Conservation (phyloP, 2,113 vertebrate species). For the Sceloporus undulatus region DNA sequence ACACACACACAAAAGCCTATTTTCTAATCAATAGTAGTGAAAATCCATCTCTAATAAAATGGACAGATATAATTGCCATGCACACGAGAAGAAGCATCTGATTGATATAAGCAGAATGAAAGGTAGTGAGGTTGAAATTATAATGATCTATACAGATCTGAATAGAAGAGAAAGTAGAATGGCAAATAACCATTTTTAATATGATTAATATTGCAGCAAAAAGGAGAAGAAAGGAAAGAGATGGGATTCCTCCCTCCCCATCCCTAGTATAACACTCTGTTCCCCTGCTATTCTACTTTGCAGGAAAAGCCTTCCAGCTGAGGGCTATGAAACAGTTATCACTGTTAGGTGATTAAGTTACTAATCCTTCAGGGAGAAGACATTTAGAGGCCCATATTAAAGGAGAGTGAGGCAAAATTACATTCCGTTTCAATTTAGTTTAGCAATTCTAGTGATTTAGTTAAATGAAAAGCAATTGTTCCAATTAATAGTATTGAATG, state of each 20-base stretch:
- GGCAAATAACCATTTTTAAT: conserved; percentile 66
- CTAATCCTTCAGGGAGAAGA: conserved; percentile 88
- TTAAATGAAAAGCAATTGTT: conserved; percentile 93
- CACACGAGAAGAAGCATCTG: conserved; percentile 66
- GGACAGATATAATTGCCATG: conserved; percentile 71
- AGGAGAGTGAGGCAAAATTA: conserved; percentile 84
- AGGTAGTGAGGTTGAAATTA: conserved; percentile 46
- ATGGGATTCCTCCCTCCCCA: conserved; percentile 55
- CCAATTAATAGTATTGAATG: conserved; percentile 94
- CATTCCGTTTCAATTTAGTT: conserved; percentile 88
- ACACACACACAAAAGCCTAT: conserved; percentile 40
- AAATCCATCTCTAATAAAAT: conserved; percentile 68
- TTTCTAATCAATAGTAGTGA: conserved; percentile 56
- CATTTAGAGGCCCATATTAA: conserved; percentile 86
- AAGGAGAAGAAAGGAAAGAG: conserved; percentile 65
- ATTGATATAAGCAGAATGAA: conserved; percentile 70
- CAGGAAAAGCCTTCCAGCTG: conserved; percentile 81
- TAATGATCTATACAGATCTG: conserved; percentile 66
- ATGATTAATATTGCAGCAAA: conserved; percentile 75
- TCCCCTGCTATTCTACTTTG: conserved; percentile 73
- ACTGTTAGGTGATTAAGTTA: conserved; percentile 89
- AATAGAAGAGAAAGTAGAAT: conserved; percentile 64
- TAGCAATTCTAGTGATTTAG: conserved; percentile 88
- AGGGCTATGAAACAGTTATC: conserved; percentile 87
- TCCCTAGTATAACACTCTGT: conserved; percentile 65